These are phyloP conservation scores for Spicauda simplicius DNA, from an alignment of 2,888 invertebrate genomes.

Conservation along the genomic window DNA sequence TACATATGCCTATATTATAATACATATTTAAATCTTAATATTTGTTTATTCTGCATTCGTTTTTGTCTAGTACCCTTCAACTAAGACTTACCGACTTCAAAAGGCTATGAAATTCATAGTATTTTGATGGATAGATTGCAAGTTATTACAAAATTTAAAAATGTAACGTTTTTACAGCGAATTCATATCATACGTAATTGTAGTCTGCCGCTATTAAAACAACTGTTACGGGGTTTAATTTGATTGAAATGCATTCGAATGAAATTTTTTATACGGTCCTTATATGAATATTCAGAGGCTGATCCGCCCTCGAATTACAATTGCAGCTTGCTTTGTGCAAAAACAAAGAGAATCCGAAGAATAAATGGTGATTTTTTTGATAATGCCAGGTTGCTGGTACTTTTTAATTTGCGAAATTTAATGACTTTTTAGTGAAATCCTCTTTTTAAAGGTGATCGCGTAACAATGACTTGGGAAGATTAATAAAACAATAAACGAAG, in stretches of 20 bases:
- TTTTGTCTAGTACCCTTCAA: too few species aligned
- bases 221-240: conserved; percentile 22
- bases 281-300: conserved; percentile 30
- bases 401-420: conserved; percentile 2
- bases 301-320: conserved; percentile 26
- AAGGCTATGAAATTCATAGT: too few species aligned
- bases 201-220: conserved; percentile 8
- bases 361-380: conserved; percentile 30
- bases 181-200: conserved; percentile 21
- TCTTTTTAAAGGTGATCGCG: background rate
- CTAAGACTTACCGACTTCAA: too few species aligned
- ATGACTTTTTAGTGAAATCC: background rate
- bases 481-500: too few species aligned
- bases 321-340: conserved; percentile 21
- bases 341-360: conserved; percentile 21
- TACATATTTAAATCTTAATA: too few species aligned
- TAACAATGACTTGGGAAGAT: too few species aligned
- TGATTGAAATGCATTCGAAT: conserved; percentile 28
- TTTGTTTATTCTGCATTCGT: too few species aligned
- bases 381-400: conserved; percentile 8
- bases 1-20: too few species aligned
- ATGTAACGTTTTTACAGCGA: conserved; percentile 11
- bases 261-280: conserved; percentile 22
- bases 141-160: background rate
- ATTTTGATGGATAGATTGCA: background rate